Evolutionary conservation across 2,888 invertebrate species (phyloP), one percentile per base, ranked within the genome.

Genomic region (Polyommatus iphigenia): DNA sequence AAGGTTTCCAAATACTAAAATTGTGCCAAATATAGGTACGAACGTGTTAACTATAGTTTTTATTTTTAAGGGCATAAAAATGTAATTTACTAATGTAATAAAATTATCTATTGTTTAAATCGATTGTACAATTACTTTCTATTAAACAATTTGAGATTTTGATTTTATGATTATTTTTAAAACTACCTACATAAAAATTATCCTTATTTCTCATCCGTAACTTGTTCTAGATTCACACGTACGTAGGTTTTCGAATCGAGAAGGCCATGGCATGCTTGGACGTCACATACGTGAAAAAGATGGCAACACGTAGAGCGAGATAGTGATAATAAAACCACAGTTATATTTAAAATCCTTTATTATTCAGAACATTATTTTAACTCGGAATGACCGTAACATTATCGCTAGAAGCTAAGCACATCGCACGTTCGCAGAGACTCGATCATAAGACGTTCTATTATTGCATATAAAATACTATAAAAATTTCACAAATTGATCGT

Each of bases 301-400:
- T 18, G 54, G 54, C 18, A 18, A 54, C 18, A 54, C 18, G 5
- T 15, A 18, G 18, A 54, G 54, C 54, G 18, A 54, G 54, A 18
- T 1, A 18, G 54, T 18, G 50, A 15, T 15, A 50, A 50, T 82
- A 79, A 82, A 85, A 85, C 83, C 81, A 80, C 77, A 5, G 72
- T 15, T 81, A 81, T 86, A 85, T 84, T 87, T 87, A 87, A 88
- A 88, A 88, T 85, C 88, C 87, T 84, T 87, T 87, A 88, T 84
- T 88, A 86, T 88, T 85, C 84, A 87, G 88, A 90, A 89, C 86
- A 88, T 88, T 87, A 87, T 87, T 86, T 88, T 88, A 88, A 86
- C 85, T 87, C 86, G 81, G 83, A 86, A 84, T 84, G 85, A 86
- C 85, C 84, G 86, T 84, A 85, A 88, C 89, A 87, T 87, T 84